A percentile compares a stretch with the other conserved stretches of the same genome.
phyloP scores from a whole-genome alignment of 1,140 invertebrate genomes.

The Leptopilina clavipes region DNA sequence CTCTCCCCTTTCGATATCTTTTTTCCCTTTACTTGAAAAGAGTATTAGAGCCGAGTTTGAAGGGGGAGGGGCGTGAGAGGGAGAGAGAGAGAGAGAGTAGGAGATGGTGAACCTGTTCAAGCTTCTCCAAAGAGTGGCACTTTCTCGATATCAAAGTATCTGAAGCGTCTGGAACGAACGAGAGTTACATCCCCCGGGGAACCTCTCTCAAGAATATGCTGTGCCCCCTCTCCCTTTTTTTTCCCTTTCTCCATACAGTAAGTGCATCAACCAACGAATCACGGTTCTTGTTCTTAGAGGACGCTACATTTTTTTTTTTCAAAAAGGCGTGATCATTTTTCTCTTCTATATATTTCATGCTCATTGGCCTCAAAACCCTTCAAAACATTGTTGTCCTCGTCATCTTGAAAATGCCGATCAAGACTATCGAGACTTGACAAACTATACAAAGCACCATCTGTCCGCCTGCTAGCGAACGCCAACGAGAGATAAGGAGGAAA shows the following conservation, averaged over 20 bases:
- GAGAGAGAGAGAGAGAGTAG: no score
- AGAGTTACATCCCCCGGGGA: slow-evolving; percentile 41
- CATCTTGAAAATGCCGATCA: slow-evolving; percentile 6
- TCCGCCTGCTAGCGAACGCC: not conserved
- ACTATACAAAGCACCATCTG: slow-evolving; percentile 16
- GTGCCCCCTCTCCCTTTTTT: no score
- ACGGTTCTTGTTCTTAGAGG: slow-evolving; percentile 1
- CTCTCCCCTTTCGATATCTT: not conserved
- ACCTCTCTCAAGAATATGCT: not conserved
- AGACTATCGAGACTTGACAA: slow-evolving; percentile 16
- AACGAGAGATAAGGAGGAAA: slow-evolving; percentile 8
- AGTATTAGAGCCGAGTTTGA: not conserved
- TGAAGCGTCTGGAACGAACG: slow-evolving; percentile 33
- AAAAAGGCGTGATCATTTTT: slow-evolving; percentile 23
- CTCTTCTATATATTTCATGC: slow-evolving; percentile 1
- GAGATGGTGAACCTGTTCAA: slow-evolving; percentile 23
- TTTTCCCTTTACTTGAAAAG: no score
- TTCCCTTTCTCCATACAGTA: not conserved
- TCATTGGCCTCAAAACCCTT: not conserved
- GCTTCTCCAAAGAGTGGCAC: slow-evolving; percentile 47
- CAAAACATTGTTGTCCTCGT: not conserved
- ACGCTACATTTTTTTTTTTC: not conserved
- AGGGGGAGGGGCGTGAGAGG: not conserved
- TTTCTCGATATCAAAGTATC: slow-evolving; percentile 55
- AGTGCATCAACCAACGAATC: slow-evolving; percentile 15